Evolutionary conservation across 2,113 vertebrate genomes (phyloP).

Genomic region (Mobula birostris): DNA sequence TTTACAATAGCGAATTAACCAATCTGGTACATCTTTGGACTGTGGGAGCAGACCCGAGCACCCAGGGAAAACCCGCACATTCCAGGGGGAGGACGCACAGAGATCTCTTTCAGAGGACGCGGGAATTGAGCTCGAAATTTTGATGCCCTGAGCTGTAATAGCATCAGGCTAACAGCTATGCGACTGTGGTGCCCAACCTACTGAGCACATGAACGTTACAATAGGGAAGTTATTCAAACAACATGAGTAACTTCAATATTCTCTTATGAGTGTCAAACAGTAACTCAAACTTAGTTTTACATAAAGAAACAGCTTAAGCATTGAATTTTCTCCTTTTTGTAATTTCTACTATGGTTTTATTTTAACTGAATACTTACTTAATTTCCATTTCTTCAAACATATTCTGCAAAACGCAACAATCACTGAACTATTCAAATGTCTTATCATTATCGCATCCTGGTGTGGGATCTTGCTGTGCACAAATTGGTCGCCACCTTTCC

Average conservation of each 20-base stretch:
- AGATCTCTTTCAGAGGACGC: no score
- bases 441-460: not conserved
- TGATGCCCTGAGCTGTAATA: no score
- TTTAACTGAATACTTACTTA: not conserved
- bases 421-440: not conserved
- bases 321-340: not conserved
- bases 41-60: no score
- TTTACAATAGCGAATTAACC: no score
- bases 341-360: not conserved
- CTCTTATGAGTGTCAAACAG: not conserved
- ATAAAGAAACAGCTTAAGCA: not conserved
- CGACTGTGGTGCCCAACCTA: no score
- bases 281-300: not conserved
- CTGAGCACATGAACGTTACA: not conserved
- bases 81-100: no score
- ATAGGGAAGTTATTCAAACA: not conserved
- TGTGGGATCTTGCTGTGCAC: not conserved
- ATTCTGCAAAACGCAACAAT: not conserved
- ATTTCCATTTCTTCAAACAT: not conserved
- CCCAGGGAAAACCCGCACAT: no score
- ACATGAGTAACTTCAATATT: not conserved
- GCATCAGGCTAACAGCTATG: no score
- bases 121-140: no score
- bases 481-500: not conserved
- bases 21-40: no score